Evolutionary conservation across 2,113 vertebrate species (phyloP).

Genomic region (Antigone vipio): DNA sequence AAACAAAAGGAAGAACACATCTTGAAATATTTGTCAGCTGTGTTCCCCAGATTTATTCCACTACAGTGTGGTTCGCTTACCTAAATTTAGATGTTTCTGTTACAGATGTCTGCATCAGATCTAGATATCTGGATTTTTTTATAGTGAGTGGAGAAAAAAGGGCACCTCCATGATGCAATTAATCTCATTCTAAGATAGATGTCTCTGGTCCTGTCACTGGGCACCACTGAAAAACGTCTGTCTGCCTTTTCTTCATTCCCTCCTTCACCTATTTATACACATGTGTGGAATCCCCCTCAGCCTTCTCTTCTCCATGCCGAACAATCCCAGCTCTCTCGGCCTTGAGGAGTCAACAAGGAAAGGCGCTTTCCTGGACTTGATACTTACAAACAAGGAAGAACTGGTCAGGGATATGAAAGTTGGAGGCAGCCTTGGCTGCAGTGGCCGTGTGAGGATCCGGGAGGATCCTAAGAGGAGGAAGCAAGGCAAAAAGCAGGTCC

Average conservation of each 20-base stretch:
- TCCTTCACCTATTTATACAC: neutral
- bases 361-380: neutral
- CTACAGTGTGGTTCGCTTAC: neutral
- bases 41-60: neutral
- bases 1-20: rapidly evolving
- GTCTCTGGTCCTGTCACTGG: neutral
- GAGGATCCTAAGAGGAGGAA: neutral
- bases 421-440: neutral
- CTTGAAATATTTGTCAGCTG: neutral
- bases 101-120: neutral
- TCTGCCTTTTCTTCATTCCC: neutral
- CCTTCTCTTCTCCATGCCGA: neutral
- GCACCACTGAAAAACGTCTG: neutral
- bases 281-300: neutral
- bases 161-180: neutral
- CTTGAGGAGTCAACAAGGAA: neutral
- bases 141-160: neutral
- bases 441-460: neutral
- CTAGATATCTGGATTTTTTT: neutral
- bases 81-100: neutral
- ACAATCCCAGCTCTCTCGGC: neutral
- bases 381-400: neutral
- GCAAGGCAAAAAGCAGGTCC: neutral
- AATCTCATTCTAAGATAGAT: neutral
- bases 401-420: neutral